These are phyloP conservation scores for Acrossocheilus wenchowensis DNA, from an alignment of 2,797 vertebrate species.

Conservation along the genomic window DNA sequence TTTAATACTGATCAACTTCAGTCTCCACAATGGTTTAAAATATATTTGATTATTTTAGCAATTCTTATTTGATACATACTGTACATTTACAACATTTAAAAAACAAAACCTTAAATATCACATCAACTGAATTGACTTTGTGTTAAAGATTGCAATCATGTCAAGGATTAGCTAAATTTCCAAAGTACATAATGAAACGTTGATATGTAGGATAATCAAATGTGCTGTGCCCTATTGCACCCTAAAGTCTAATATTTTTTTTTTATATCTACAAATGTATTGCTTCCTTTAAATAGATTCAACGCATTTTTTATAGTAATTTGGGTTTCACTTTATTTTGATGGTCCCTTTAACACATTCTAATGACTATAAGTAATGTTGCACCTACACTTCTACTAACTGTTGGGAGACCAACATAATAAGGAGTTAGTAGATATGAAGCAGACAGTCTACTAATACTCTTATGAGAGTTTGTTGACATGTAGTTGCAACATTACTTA, in stretches of 20 bases:
- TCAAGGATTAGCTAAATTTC: not conserved
- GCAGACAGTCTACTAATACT: too few relatives aligned
- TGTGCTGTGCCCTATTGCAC: not conserved
- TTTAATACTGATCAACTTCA: not conserved
- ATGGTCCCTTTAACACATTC: too few relatives aligned
- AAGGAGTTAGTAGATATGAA: too few relatives aligned
- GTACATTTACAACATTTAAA: not conserved
- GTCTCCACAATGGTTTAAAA: not conserved
- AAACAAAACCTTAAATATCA: not conserved
- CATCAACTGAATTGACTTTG: not conserved
- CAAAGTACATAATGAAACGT: not conserved
- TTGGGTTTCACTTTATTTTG: not conserved
- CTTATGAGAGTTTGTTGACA: too few relatives aligned
- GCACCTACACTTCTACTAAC: too few relatives aligned
- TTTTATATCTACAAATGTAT: not conserved
- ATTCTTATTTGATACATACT: not conserved
- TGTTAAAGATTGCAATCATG: not conserved
- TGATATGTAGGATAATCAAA: not conserved
- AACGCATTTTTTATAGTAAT: not conserved
- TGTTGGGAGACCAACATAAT: too few relatives aligned
- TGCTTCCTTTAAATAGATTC: not conserved
- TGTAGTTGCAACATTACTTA: too few relatives aligned
- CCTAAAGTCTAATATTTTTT: not conserved
- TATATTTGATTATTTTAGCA: not conserved
- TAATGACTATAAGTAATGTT: too few relatives aligned